Evolutionary conservation across 2,797 vertebrate species (phyloP).

Genomic region (Gymnoscopelus microlampas): DNA sequence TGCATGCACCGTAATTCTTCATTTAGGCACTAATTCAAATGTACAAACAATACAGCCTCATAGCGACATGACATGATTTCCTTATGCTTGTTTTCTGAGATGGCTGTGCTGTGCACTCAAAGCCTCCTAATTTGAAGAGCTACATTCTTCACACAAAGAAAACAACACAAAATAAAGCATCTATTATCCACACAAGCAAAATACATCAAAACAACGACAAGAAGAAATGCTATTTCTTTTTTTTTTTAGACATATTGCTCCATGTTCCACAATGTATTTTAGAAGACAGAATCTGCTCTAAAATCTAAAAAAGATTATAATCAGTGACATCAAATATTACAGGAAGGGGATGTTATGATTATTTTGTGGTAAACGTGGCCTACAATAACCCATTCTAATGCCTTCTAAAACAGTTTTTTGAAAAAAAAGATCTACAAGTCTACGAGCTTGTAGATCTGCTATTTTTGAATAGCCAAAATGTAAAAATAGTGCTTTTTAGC

Average conservation of each 20-base stretch:
- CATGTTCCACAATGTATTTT: conserved; percentile 30
- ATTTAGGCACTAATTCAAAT: conserved; percentile 79
- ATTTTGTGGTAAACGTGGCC: too few species aligned
- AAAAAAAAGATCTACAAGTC: too few species aligned
- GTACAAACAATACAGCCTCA: conserved; percentile 74
- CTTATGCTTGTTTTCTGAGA: conserved; percentile 66
- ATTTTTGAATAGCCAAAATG: too few species aligned
- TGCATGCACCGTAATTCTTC: conserved; percentile 70
- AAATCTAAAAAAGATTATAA: too few species aligned
- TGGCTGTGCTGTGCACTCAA: conserved; percentile 57
- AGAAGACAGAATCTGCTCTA: conserved; percentile 18
- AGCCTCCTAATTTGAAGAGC: conserved; percentile 66
- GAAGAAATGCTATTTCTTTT: conserved; percentile 15
- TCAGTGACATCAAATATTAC: too few species aligned
- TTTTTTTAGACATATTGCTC: conserved; percentile 19
- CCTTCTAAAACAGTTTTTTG: too few species aligned
- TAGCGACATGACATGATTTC: conserved; percentile 67
- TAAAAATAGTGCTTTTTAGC: too few species aligned
- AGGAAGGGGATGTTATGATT: too few species aligned
- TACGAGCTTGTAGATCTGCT: too few species aligned
- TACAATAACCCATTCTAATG: too few species aligned
- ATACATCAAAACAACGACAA: conserved; percentile 32
- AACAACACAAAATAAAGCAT: conserved; percentile 45
- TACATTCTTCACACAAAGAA: conserved; percentile 40
- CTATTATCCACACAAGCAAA: conserved; percentile 35